These are phyloP conservation scores for Pinctada fucata DNA, from an alignment of 2,888 invertebrate species.

Conservation along the genomic window DNA sequence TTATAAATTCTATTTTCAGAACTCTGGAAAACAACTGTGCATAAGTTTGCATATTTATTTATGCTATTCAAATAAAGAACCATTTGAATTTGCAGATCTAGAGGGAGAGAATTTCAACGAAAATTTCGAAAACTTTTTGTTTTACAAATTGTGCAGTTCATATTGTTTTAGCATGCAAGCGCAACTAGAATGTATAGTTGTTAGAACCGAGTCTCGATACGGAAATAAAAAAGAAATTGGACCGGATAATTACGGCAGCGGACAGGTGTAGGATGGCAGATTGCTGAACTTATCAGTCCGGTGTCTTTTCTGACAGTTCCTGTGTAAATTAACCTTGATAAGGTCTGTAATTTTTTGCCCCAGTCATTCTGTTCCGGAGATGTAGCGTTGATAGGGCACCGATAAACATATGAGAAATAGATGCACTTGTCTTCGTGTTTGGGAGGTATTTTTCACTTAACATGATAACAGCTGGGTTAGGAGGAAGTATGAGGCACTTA, in stretches of 20 bases:
- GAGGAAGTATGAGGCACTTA: too few species aligned
- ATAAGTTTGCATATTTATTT: background rate
- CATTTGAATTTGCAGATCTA: background rate
- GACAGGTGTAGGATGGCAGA: too few species aligned
- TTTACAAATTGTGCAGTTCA: too few species aligned
- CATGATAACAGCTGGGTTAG: background rate
- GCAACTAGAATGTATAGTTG: too few species aligned
- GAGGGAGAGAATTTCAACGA: too few species aligned
- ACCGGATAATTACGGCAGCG: too few species aligned
- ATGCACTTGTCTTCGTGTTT: background rate
- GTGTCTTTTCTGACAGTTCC: background rate
- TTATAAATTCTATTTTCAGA: background rate
- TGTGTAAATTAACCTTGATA: background rate
- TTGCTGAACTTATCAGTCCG: too few species aligned
- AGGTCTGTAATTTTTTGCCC: background rate
- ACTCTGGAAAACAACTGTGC: background rate
- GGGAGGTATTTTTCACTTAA: background rate
- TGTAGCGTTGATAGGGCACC: background rate
- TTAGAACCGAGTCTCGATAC: too few species aligned
- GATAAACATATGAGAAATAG: background rate
- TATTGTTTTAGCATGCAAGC: too few species aligned
- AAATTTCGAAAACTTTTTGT: too few species aligned
- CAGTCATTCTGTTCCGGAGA: background rate
- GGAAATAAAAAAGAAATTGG: too few species aligned
- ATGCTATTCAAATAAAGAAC: background rate